These are phyloP conservation scores for Drosophila lacertosa DNA, from an alignment of 1,140 invertebrate species.

Conservation along the genomic window DNA sequence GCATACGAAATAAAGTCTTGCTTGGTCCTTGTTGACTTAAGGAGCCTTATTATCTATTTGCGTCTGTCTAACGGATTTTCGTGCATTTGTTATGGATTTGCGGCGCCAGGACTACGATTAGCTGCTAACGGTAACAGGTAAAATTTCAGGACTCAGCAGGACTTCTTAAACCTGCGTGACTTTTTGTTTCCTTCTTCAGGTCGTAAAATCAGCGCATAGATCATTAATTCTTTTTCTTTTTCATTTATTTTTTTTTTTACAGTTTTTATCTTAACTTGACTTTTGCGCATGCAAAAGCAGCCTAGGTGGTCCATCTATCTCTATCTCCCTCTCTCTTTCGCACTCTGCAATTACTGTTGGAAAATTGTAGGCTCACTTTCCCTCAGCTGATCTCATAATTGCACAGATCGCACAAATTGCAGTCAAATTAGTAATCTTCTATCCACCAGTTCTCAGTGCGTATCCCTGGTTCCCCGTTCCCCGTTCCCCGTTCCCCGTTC, in stretches of 20 bases:
- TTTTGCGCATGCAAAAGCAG: conserved; percentile 54
- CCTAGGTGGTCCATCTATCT: conserved; percentile 54
- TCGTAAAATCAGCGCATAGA: conserved; percentile 71
- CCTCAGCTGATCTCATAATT: conserved; percentile 73
- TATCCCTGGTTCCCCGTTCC: no score
- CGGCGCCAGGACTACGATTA: conserved; percentile 78
- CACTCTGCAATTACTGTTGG: conserved; percentile 51
- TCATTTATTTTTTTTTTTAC: background rate
- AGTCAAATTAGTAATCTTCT: conserved; percentile 74
- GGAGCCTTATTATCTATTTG: conserved; percentile 32
- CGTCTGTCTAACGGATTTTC: conserved; percentile 76
- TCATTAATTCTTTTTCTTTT: conserved; percentile 73
- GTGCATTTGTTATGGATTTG: conserved; percentile 81
- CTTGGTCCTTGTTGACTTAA: background rate
- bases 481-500: no score
- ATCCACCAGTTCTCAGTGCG: no score
- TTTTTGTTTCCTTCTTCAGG: conserved; percentile 35
- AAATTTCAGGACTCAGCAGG: conserved; percentile 50
- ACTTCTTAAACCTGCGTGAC: conserved; percentile 22
- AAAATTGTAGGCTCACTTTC: conserved; percentile 49
- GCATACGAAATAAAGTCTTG: conserved; percentile 70
- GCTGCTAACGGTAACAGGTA: conserved; percentile 34
- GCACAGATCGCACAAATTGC: conserved; percentile 43
- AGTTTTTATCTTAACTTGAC: conserved; percentile 25
- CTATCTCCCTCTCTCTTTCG: background rate